A percentile compares a stretch with the other conserved stretches of the same genome.
phyloP scores from a whole-genome alignment of 2,113 vertebrate species.

The Geococcyx californianus region DNA sequence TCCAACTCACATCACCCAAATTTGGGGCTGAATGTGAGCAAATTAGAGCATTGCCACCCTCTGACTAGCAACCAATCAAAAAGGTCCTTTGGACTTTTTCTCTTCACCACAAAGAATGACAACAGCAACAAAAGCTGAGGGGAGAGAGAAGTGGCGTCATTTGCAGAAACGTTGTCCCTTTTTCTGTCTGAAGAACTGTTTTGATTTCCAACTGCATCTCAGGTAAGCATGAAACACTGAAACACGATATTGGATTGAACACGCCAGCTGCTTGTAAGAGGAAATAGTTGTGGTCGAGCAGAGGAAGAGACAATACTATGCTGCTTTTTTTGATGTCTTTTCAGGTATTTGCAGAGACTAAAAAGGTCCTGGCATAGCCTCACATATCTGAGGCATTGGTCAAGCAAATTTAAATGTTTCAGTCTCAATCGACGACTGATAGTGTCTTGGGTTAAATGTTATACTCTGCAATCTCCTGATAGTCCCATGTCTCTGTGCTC shows the following conservation, averaged over 20 bases:
- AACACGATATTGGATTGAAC: background rate
- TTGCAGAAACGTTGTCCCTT: background rate
- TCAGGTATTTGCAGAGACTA: background rate
- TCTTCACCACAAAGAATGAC: background rate
- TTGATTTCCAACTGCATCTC: conserved; percentile 26
- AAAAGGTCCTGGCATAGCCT: background rate
- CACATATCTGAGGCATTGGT: background rate
- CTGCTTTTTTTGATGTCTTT: background rate
- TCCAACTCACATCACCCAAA: background rate
- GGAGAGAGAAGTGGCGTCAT: background rate
- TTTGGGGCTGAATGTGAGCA: background rate
- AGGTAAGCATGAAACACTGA: conserved; percentile 18
- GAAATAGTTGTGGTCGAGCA: background rate
- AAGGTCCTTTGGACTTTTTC: background rate
- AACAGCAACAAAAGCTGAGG: background rate
- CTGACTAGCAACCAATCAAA: background rate
- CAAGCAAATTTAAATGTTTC: background rate
- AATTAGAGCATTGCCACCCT: background rate
- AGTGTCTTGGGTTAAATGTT: background rate
- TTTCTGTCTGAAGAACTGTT: background rate
- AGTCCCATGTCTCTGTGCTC: background rate
- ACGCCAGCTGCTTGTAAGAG: background rate
- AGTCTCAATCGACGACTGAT: background rate
- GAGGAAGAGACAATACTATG: background rate
- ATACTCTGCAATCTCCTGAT: background rate